Evolutionary conservation across 2,888 invertebrate species (phyloP).

Genomic region (Luffia ferchaultella): DNA sequence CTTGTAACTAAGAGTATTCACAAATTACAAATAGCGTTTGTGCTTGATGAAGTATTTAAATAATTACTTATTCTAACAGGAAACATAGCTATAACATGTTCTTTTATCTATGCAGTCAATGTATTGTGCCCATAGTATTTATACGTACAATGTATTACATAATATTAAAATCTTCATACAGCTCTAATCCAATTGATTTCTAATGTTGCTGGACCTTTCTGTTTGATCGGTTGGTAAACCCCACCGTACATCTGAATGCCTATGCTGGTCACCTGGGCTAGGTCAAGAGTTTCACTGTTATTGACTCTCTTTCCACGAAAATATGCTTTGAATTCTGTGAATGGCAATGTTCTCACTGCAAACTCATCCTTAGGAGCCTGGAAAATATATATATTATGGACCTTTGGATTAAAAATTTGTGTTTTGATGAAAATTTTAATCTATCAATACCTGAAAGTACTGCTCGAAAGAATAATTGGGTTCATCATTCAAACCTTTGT

Average conservation of each 20-base stretch:
- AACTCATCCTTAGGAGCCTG: conserved; percentile 64
- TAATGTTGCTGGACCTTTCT: conserved; percentile 69
- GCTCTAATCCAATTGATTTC: conserved; percentile 70
- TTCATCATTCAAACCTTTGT: conserved; percentile 63
- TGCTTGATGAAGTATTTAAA: too few relatives aligned
- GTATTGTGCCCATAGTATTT: too few relatives aligned
- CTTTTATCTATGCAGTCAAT: too few relatives aligned
- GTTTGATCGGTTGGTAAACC: conserved; percentile 69
- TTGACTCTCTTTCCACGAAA: conserved; percentile 66
- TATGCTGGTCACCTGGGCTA: conserved; percentile 64
- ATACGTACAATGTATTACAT: too few relatives aligned
- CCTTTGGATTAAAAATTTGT: not conserved
- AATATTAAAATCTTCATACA: conserved; percentile 15
- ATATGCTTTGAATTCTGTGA: conserved; percentile 68
- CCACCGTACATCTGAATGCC: conserved; percentile 73
- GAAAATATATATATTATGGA: conserved; percentile 28
- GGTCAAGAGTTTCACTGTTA: conserved; percentile 63
- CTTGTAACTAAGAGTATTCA: too few relatives aligned
- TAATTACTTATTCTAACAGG: too few relatives aligned
- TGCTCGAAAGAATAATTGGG: conserved; percentile 70
- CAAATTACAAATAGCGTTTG: too few relatives aligned
- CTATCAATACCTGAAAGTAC: conserved; percentile 57
- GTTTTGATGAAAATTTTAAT: too few relatives aligned
- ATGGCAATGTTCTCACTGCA: conserved; percentile 53
- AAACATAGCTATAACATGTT: too few relatives aligned